A percentile compares a stretch with the other conserved stretches of the same genome.
These are phyloP conservation scores for Salticus scenicus DNA, from an alignment of 2,888 invertebrate species.

Conservation along the genomic window DNA sequence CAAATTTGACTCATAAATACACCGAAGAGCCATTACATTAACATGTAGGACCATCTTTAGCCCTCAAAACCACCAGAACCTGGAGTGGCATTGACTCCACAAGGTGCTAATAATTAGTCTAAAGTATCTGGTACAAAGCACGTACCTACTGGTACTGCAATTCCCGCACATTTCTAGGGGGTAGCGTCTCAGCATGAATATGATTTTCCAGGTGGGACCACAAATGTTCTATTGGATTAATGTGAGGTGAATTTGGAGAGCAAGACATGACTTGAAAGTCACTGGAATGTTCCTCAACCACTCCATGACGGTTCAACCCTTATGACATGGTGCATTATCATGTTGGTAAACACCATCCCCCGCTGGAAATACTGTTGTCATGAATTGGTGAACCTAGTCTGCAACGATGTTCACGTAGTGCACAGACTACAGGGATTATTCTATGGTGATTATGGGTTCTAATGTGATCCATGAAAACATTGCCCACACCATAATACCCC, in stretches of 20 bases:
- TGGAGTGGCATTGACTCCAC: neutral
- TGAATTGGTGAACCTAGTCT: neutral
- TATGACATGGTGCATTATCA: no score
- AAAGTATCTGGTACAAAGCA: neutral
- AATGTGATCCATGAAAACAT: slow-evolving; percentile 4
- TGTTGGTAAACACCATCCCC: no score
- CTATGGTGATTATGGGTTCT: neutral
- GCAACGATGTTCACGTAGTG: neutral
- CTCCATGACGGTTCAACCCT: neutral
- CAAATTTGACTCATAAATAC: no score
- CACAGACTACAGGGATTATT: neutral
- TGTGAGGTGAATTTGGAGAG: neutral
- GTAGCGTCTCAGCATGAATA: slow-evolving; percentile 7
- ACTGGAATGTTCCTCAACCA: slow-evolving; percentile 21
- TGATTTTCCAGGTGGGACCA: slow-evolving; percentile 25
- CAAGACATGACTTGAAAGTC: slow-evolving; percentile 21
- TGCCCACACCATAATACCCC: slow-evolving; percentile 3
- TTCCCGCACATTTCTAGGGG: slow-evolving; percentile 5
- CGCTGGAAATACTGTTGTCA: neutral
- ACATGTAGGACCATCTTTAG: no score
- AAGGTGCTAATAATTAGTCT: slow-evolving; percentile 15
- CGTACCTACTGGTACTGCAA: neutral
- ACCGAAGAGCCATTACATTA: no score
- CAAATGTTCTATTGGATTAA: slow-evolving; percentile 13
- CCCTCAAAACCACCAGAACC: neutral